Evolutionary conservation across 1,140 invertebrate species (phyloP).

Genomic region (Temnothorax nylanderi): DNA sequence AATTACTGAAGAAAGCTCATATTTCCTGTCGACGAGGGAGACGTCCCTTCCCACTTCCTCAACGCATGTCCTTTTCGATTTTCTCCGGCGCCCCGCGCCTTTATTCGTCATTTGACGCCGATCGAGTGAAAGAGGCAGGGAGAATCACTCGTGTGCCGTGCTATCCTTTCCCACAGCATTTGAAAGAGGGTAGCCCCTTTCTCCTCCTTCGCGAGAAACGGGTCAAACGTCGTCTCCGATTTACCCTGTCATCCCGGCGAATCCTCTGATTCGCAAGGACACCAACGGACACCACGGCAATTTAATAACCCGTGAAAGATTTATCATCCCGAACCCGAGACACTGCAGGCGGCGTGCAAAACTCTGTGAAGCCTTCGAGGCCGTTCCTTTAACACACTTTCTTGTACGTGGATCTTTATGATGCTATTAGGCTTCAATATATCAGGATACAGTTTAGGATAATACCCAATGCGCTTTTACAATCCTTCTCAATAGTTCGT

Average conservation of each 20-base stretch:
- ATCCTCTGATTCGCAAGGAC: background rate
- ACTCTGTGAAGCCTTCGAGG: background rate
- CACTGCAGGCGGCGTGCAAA: background rate
- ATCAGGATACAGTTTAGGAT: background rate
- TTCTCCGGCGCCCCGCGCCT: background rate
- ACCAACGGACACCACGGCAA: background rate
- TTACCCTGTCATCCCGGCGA: background rate
- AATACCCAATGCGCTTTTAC: background rate
- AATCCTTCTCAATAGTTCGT: background rate
- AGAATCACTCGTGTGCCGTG: background rate
- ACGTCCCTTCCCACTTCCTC: background rate
- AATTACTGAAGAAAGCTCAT: slow-evolving; percentile 3
- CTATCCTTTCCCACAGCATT: slow-evolving; percentile 19
- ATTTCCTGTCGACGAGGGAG: slow-evolving; percentile 5
- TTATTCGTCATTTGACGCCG: slow-evolving; percentile 54
- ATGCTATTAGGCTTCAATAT: background rate
- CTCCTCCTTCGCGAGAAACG: background rate
- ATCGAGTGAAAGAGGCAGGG: background rate
- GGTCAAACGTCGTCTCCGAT: background rate
- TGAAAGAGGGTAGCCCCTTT: background rate
- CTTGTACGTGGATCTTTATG: background rate
- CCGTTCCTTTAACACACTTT: background rate
- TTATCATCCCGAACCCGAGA: background rate
- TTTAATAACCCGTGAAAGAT: background rate
- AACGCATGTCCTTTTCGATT: slow-evolving; percentile 35